Percentiles rank a stretch among this genome's conserved stretches.
These are phyloP conservation scores for Trichonephila clavata DNA, from an alignment of 1,140 invertebrate species.

Conservation along the genomic window DNA sequence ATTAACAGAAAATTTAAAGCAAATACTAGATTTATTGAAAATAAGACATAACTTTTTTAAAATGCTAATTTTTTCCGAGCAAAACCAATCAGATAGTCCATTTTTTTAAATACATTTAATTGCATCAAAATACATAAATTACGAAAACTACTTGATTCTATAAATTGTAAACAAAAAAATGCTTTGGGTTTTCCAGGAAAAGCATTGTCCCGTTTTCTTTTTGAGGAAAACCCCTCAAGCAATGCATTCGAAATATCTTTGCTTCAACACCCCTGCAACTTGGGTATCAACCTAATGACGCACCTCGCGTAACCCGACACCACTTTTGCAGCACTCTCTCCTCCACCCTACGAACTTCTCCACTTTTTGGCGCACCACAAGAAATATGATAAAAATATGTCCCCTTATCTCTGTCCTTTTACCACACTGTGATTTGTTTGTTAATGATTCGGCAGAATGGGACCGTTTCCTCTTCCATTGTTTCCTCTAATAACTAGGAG, in stretches of 20 bases:
- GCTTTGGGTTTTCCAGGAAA: neutral
- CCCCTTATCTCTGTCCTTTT: constrained; percentile 38
- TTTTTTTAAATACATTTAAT: no score
- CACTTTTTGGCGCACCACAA: constrained; percentile 29
- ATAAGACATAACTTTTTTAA: no score
- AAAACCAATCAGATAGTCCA: no score
- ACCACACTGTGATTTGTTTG: neutral
- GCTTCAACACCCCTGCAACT: constrained; percentile 64
- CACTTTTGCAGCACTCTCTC: constrained; percentile 43
- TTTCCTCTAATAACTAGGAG: neutral
- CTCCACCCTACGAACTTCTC: neutral
- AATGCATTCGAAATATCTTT: constrained; percentile 60
- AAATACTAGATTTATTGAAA: no score
- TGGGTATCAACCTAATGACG: constrained; percentile 74
- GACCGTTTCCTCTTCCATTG: neutral
- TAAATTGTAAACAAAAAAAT: no score
- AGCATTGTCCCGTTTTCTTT: neutral
- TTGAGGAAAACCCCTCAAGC: constrained; percentile 50
- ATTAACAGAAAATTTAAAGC: no score
- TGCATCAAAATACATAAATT: no score
- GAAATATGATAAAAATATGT: constrained; percentile 68
- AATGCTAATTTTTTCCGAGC: no score
- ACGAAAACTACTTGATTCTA: no score
- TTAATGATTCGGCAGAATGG: constrained; percentile 40
- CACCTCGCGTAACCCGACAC: constrained; percentile 73